Percentiles rank a stretch among this genome's conserved stretches.
Evolutionary conservation across 2,113 vertebrate species (phyloP).

Genomic region (Tetraodon nigroviridis): DNA sequence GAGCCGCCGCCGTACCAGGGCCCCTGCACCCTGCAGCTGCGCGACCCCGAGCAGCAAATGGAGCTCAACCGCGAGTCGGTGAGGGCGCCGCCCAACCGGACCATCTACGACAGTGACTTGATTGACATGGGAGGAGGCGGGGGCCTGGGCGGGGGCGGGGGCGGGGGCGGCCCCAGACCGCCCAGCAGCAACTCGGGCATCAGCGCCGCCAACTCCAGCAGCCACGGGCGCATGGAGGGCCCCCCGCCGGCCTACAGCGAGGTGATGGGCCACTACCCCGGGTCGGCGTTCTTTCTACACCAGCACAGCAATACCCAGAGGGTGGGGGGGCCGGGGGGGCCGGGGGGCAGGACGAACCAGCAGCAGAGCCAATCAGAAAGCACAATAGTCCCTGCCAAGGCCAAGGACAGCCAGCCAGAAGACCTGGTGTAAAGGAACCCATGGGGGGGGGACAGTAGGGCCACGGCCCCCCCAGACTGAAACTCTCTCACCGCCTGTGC

Average conservation of each 20-base stretch:
- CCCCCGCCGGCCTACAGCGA: slow-evolving; percentile 96
- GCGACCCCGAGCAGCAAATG: slow-evolving; percentile 96
- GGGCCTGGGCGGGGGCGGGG: slow-evolving; percentile 40
- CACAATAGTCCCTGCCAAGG: slow-evolving; percentile 85
- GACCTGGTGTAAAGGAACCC: slow-evolving; percentile 79
- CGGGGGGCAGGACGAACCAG: slow-evolving; percentile 79
- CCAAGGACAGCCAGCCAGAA: slow-evolving; percentile 80
- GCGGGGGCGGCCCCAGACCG: slow-evolving; percentile 74
- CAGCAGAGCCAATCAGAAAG: slow-evolving; percentile 84
- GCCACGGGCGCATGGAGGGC: slow-evolving; percentile 86
- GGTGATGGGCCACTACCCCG: slow-evolving; percentile 89
- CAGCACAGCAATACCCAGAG: slow-evolving; percentile 85
- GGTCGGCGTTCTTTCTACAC: slow-evolving; percentile 88
- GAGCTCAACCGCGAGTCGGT: slow-evolving; percentile 97
- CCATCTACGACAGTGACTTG: slow-evolving; percentile 96
- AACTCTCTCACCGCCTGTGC: slow-evolving; percentile 33
- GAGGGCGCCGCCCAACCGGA: slow-evolving; percentile 93
- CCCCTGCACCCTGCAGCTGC: slow-evolving; percentile 89
- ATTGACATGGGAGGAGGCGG: slow-evolving; percentile 83
- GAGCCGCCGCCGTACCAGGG: slow-evolving; percentile 97
- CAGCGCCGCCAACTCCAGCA: slow-evolving; percentile 87
- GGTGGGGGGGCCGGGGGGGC: slow-evolving; percentile 45
- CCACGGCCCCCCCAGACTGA: slow-evolving; percentile 28
- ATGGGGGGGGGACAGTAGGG: neutral
- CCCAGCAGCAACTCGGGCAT: slow-evolving; percentile 97